phyloP scores from a whole-genome alignment of 1,140 invertebrate species.

The Chrysomallon squamiferum region DNA sequence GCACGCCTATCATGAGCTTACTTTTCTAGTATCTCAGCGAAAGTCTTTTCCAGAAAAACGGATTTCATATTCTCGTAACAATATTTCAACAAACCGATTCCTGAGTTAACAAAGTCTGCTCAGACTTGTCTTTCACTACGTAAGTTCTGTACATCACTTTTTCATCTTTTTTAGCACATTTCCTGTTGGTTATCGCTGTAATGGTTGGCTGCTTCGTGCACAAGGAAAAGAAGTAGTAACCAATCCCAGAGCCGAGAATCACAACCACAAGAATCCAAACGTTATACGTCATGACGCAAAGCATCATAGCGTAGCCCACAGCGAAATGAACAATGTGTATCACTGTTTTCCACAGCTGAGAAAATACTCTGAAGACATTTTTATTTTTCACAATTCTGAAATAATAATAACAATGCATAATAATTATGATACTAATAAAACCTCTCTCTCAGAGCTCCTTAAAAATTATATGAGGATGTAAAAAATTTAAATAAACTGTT shows the following conservation, averaged over 20 bases:
- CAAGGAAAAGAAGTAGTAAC: slow-evolving; percentile 46
- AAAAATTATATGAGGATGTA: neutral
- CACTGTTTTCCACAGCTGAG: slow-evolving; percentile 48
- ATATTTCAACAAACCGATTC: no score
- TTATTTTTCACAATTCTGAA: neutral
- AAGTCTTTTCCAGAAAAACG: no score
- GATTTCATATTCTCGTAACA: no score
- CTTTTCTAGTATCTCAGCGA: no score
- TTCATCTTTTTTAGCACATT: no score
- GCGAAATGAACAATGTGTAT: slow-evolving; percentile 54
- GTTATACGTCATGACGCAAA: slow-evolving; percentile 59
- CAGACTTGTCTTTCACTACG: no score
- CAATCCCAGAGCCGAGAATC: slow-evolving; percentile 44
- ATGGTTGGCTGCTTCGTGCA: no score
- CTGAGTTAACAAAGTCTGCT: no score
- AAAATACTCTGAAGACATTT: neutral
- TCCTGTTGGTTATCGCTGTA: no score
- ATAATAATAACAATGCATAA: neutral
- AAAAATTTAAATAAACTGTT: neutral
- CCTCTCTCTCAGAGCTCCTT: neutral
- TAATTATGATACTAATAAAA: no score
- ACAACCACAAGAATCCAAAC: slow-evolving; percentile 50
- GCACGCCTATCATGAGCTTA: no score
- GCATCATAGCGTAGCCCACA: slow-evolving; percentile 55
- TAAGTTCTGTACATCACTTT: no score